phyloP scores from a whole-genome alignment of 2,113 vertebrate species.

The Isurus oxyrinchus region DNA sequence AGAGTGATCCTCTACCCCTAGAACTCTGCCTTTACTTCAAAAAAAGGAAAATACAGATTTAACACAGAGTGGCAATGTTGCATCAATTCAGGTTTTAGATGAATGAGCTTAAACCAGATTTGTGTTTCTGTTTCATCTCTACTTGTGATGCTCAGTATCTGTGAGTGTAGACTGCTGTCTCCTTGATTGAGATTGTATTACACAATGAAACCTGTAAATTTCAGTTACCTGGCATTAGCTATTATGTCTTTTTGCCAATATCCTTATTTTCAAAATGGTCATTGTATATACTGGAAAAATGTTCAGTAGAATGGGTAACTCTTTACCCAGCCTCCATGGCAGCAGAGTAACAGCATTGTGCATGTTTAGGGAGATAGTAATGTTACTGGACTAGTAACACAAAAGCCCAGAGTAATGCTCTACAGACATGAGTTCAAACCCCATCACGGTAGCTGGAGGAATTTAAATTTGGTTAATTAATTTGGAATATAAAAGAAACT shows the following conservation, averaged over 20 bases:
- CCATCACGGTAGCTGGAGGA: too few relatives aligned
- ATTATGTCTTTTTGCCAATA: background rate
- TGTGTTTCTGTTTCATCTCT: background rate
- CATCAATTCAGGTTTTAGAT: background rate
- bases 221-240: background rate
- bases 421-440: too few relatives aligned
- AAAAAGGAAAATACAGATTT: background rate
- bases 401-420: too few relatives aligned
- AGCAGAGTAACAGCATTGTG: too few relatives aligned
- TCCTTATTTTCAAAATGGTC: background rate
- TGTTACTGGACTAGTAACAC: too few relatives aligned
- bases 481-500: too few relatives aligned
- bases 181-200: too few relatives aligned
- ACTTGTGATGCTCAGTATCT: background rate
- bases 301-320: background rate
- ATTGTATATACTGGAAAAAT: background rate
- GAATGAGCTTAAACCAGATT: background rate
- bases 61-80: background rate
- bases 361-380: too few relatives aligned
- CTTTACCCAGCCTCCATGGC: background rate
- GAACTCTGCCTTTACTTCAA: background rate
- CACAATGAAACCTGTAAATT: background rate
- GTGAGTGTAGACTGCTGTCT: background rate
- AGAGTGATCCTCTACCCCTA: background rate
- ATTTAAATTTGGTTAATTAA: too few relatives aligned